Evolutionary conservation across 2,888 invertebrate species (phyloP), one percentile per base, ranked within the genome.

Genomic region (Ceramica pisi): DNA sequence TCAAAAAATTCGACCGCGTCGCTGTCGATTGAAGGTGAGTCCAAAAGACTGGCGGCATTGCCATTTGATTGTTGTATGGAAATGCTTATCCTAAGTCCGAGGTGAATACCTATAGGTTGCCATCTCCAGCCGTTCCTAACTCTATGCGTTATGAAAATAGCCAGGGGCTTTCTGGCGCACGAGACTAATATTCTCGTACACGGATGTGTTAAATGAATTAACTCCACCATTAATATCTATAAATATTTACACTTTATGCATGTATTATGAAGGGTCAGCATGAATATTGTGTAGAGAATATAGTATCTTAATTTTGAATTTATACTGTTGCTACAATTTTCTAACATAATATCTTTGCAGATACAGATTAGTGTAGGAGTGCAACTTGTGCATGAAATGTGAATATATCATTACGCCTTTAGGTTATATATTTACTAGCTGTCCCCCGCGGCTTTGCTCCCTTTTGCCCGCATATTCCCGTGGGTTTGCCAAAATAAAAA

Each of bases 151-250:
- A 60, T 84, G 78, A 67, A 86, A 86, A 84, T 81, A 63, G 74
- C 84, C 78, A 26, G 74, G 14, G 51, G 71, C 68, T 64, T 69
- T 50, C 61, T 62, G 69, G 59, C 62, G 56, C 80, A 51, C 59
- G 56, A 81, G 68, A 75, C 67, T 84, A 86, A 86, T 82, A 69
- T 70, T 71, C 70, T 63, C 55, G 57, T 60, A 81, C 70, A 75
- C 59, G 82, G 56, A 86, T 63, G 84, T 72, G 86, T 71, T 83
- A 84, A 83, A 72, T 86, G 74, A 84, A 84, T 83, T 77, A 78
- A 67, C 56, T 57, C 60, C 21, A 62, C 66, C 68, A 71, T 83
- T 72, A 66, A 73, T 71, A 50, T 53, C 31, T 44, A 61, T 61
- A 84, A 71, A 70, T 82, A 78, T 64, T 80, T 48, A 63, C 59